Conservation (phyloP, 1,140 invertebrate species). For the Agrypnia vestita region DNA sequence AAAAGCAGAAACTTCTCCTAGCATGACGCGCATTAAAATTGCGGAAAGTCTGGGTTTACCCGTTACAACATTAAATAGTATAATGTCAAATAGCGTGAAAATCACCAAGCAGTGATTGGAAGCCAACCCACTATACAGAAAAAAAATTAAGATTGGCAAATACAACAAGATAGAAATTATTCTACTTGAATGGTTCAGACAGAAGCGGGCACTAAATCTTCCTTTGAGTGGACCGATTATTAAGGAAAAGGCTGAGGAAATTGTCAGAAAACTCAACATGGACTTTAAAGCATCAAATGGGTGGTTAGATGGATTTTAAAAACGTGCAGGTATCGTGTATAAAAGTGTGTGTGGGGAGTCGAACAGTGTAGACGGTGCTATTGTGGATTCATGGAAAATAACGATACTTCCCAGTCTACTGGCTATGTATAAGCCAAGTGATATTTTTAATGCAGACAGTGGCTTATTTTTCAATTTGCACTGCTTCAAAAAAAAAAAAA, state of each 20-base stretch:
- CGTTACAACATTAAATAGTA: too few relatives aligned
- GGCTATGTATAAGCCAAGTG: slow-evolving; percentile 12
- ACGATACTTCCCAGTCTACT: not conserved
- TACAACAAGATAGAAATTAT: slow-evolving; percentile 39
- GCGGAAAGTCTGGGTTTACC: too few relatives aligned
- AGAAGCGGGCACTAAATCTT: too few relatives aligned
- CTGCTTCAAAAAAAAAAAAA: slow-evolving; percentile 53
- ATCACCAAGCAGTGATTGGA: not conserved
- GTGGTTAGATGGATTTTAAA: slow-evolving; percentile 34
- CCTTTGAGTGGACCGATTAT: too few relatives aligned
- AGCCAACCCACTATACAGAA: not conserved
- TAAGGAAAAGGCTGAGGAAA: too few relatives aligned
- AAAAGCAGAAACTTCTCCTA: too few relatives aligned
- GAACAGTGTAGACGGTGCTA: not conserved
- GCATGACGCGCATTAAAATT: too few relatives aligned
- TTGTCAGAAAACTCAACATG: slow-evolving; percentile 4
- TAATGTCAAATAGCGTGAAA: too few relatives aligned
- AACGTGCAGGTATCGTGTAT: slow-evolving; percentile 15
- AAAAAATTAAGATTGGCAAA: not conserved
- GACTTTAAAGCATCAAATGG: slow-evolving; percentile 39
- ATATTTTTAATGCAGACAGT: slow-evolving; percentile 54
- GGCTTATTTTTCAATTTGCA: slow-evolving; percentile 57
- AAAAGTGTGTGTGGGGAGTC: too few relatives aligned
- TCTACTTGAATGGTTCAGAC: too few relatives aligned
- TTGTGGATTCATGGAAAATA: slow-evolving; percentile 1